These are phyloP conservation scores for Alcedo atthis DNA, from an alignment of 2,797 vertebrate species.

Conservation along the genomic window DNA sequence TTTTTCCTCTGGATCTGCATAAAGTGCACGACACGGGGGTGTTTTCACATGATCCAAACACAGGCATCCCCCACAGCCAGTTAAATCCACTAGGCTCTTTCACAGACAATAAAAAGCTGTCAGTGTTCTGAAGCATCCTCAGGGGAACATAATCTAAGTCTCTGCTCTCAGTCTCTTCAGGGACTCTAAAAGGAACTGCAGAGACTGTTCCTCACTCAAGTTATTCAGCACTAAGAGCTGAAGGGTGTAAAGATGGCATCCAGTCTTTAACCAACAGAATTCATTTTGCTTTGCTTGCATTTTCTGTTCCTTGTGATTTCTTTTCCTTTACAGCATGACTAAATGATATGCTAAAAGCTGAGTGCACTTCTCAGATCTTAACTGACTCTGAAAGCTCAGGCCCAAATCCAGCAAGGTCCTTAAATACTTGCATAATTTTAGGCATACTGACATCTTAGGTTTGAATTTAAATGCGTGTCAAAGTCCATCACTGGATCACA, in stretches of 20 bases:
- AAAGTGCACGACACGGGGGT: neutral
- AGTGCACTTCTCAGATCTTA: neutral
- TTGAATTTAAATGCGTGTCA: neutral
- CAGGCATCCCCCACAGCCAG: neutral
- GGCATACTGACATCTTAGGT: neutral
- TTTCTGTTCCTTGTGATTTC: neutral
- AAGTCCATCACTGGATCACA: neutral
- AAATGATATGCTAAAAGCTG: neutral
- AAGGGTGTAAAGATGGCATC: neutral
- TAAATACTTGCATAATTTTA: neutral
- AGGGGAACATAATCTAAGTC: neutral
- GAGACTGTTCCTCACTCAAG: neutral
- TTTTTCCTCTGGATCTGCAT: neutral
- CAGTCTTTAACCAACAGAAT: neutral
- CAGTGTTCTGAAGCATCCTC: neutral
- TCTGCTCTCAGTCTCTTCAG: neutral
- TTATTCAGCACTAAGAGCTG: neutral
- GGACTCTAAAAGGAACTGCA: neutral
- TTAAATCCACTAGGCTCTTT: neutral
- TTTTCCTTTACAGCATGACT: neutral
- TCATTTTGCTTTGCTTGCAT: neutral
- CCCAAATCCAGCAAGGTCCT: constrained; percentile 7
- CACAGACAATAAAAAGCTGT: constrained; percentile 23
- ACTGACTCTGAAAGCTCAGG: neutral
- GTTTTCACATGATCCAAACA: neutral